These are phyloP conservation scores for Clarias fuscus DNA, from an alignment of 2,797 vertebrate species.

Conservation along the genomic window DNA sequence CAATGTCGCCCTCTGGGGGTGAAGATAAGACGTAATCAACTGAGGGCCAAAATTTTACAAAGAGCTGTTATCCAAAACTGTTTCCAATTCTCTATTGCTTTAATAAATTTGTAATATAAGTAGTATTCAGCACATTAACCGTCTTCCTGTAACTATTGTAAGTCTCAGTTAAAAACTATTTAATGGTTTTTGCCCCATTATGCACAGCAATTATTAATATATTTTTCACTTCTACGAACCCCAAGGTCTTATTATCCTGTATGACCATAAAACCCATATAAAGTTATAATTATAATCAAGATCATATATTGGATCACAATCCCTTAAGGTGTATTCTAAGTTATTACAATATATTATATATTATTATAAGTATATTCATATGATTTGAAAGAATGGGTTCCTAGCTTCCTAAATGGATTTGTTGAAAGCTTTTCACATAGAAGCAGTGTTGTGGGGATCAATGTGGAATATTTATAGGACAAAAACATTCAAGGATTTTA, in stretches of 20 bases:
- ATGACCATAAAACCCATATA: not conserved
- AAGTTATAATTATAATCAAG: not conserved
- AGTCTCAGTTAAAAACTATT: not conserved
- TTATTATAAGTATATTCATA: not conserved
- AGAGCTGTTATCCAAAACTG: not conserved
- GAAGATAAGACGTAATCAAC: not conserved
- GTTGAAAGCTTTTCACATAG: not conserved
- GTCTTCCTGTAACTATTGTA: not conserved
- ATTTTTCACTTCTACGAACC: not conserved
- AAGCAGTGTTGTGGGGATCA: not conserved
- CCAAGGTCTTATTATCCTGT: not conserved
- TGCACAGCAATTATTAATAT: not conserved
- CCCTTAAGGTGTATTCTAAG: not conserved
- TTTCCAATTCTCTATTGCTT: not conserved
- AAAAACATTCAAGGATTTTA: not conserved
- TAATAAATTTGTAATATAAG: not conserved
- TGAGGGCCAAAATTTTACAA: not conserved
- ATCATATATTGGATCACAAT: not conserved
- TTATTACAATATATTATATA: not conserved
- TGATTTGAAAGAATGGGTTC: not conserved
- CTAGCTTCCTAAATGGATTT: not conserved
- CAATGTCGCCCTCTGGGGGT: constrained; percentile 47
- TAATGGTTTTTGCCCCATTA: not conserved
- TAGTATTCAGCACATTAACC: not conserved
- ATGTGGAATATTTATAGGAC: not conserved